Evolutionary conservation across 2,113 vertebrate species (phyloP), one percentile per base, ranked within the genome.

Genomic region (Talpa occidentalis): DNA sequence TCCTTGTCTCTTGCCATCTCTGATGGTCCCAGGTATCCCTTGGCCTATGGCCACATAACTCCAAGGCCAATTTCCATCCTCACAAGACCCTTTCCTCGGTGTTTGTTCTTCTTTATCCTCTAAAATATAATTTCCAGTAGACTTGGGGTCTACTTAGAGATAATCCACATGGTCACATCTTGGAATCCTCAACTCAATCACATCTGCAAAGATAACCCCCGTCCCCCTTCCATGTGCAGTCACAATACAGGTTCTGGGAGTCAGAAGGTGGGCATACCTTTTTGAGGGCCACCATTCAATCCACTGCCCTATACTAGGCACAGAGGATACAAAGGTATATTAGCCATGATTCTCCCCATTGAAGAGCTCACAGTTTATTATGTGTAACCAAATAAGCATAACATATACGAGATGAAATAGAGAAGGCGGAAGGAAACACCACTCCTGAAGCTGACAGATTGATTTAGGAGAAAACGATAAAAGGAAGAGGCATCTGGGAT

Each of bases 11-110:
- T 66, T 47, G 14, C 11, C 35, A 52, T 44, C 67, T n/a, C 64
- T 0, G 0, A 42, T 14, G 12, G 19, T 30, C 16, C 1, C 17
- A 24, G 16, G 8, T 5, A 2, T 5, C 52, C 16, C 17, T 19
- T 30, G 40, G 9, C 24, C 11, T 59, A 47, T 28, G 32, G 9
- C 0, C 3, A 3, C 30, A 26, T 9, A 42, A 22, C 26, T 56
- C 77, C 44, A 37, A 3, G 8, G 16, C 52, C 54, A 40, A n/a
- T 24, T 56, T 30, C 0, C 6, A 3, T 6, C 28, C 28, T 42
- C 49, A 54, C 1, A 0, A 0, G 3, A n/a, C 32, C 28, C 26
- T 59, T 64, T 67, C 22, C 54, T 73, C 88, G 72, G 19, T 5
- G 24, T 40, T 35, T n/a, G 5, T 3, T 79, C 49, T 70, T 54